Evolutionary conservation across 2,888 invertebrate species (phyloP).

Genomic region (Macrosiphum euphorbiae): DNA sequence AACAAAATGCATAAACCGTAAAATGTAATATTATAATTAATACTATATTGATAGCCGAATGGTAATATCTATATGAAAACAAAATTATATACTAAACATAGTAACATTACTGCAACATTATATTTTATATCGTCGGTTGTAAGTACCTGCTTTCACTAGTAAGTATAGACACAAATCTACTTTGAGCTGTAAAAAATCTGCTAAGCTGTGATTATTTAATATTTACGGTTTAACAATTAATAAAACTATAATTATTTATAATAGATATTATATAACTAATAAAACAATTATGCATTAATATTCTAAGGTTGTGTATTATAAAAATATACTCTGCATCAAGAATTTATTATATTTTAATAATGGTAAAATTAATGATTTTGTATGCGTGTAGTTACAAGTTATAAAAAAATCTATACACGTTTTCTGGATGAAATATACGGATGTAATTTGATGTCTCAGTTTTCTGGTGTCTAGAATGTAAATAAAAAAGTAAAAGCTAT

Average conservation of each 20-base stretch:
- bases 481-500: slow-evolving; percentile 8
- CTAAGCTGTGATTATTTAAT: background rate
- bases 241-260: background rate
- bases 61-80: background rate
- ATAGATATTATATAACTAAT: background rate
- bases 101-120: background rate
- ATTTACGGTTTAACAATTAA: background rate
- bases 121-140: background rate
- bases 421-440: background rate
- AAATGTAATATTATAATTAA: background rate
- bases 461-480: background rate
- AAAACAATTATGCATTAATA: background rate
- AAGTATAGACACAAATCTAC: too few relatives aligned
- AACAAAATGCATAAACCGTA: background rate
- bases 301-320: background rate
- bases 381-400: background rate
- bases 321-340: background rate
- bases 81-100: background rate
- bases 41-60: background rate
- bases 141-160: too few relatives aligned
- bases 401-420: slow-evolving; percentile 6
- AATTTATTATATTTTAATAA: background rate
- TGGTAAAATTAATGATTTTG: background rate
- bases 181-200: background rate
- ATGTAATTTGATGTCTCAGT: background rate